phyloP scores from a whole-genome alignment of 2,888 invertebrate genomes.

The Drosophila demipolita region DNA sequence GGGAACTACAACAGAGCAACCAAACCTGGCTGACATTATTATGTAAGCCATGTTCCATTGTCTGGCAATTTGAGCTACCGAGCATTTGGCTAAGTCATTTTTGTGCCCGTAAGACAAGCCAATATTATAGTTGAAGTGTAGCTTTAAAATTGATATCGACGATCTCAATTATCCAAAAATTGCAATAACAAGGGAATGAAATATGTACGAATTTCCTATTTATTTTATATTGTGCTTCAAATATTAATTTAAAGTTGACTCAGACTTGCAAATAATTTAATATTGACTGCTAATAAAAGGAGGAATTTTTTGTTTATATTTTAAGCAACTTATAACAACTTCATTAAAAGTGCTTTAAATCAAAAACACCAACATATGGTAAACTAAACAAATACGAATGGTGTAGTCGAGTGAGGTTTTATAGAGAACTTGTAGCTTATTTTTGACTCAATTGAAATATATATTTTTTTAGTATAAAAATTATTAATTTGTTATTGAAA shows the following conservation, averaged over 20 bases:
- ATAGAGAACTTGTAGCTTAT: background rate
- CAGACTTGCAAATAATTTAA: too few relatives aligned
- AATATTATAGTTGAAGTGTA: constrained; percentile 39
- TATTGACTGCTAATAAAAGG: background rate
- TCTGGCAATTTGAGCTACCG: constrained; percentile 45
- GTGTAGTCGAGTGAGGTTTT: background rate
- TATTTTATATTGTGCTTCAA: constrained; percentile 21
- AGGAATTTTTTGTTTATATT: background rate
- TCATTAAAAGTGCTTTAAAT: background rate
- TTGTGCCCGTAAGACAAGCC: constrained; percentile 41
- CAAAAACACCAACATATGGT: background rate
- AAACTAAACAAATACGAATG: background rate
- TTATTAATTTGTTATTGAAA: background rate
- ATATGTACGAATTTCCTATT: constrained; percentile 1
- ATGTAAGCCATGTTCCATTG: constrained; percentile 63
- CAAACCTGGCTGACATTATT: constrained; percentile 48
- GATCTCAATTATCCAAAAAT: constrained; percentile 17
- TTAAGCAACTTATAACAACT: background rate
- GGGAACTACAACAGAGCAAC: constrained; percentile 28
- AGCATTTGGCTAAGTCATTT: constrained; percentile 54
- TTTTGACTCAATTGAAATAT: background rate
- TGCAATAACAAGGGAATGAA: constrained; percentile 11
- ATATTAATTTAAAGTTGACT: constrained; percentile 8
- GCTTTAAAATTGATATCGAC: constrained; percentile 26
- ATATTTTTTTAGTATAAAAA: too few relatives aligned